These are phyloP conservation scores for Lycodopsis pacificus DNA, from an alignment of 2,797 vertebrate genomes.

Conservation along the genomic window DNA sequence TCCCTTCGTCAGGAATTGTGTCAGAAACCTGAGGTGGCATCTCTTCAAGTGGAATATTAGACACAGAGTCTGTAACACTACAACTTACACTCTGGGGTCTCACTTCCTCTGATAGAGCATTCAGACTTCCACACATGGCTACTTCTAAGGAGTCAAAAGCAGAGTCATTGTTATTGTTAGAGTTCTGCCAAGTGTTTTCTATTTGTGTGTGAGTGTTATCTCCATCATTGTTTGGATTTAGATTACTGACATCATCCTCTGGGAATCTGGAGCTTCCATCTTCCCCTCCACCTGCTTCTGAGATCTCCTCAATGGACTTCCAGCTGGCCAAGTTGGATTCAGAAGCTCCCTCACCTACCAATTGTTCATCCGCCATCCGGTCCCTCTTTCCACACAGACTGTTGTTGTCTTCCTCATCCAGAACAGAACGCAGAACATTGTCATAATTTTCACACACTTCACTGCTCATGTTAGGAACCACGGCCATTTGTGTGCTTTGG, in stretches of 20 bases:
- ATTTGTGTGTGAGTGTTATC: conserved; percentile 64
- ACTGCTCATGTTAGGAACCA: conserved; percentile 66
- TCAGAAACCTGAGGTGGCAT: conserved; percentile 50
- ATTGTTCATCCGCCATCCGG: conserved; percentile 68
- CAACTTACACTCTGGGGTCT: conserved; percentile 64
- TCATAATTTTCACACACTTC: conserved; percentile 61
- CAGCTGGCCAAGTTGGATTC: conserved; percentile 81
- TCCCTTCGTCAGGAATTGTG: conserved; percentile 28
- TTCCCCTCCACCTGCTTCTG: conserved; percentile 84
- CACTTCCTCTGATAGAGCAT: conserved; percentile 84
- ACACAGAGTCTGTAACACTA: conserved; percentile 72
- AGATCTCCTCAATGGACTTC: conserved; percentile 86
- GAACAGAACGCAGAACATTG: conserved; percentile 66
- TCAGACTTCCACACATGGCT: conserved; percentile 76
- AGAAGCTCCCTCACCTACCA: conserved; percentile 57
- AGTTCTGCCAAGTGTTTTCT: conserved; percentile 71
- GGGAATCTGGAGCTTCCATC: conserved; percentile 76
- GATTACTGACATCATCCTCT: conserved; percentile 83
- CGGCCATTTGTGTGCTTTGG: conserved; percentile 65
- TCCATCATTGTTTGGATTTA: conserved; percentile 71
- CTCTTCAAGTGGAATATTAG: conserved; percentile 82
- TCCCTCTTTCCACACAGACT: conserved; percentile 70
- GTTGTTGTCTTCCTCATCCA: conserved; percentile 82
- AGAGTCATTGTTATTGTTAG: conserved; percentile 66
- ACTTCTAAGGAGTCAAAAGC: conserved; percentile 63